phyloP scores from a whole-genome alignment of 2,113 vertebrate genomes.

The Tichodroma muraria region DNA sequence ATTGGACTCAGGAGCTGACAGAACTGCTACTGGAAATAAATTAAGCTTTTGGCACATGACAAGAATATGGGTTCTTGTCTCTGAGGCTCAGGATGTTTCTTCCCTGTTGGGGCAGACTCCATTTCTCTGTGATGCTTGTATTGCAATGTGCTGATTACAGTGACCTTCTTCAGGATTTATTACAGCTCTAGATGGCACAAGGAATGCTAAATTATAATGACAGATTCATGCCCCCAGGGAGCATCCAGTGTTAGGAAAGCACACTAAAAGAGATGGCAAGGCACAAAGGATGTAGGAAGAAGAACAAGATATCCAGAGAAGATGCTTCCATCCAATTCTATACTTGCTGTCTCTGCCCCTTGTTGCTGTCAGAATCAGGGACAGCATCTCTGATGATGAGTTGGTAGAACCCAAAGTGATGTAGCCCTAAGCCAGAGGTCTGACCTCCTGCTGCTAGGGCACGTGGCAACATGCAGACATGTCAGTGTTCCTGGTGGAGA shows the following conservation, averaged over 20 bases:
- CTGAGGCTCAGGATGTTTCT: not conserved
- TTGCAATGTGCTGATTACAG: not conserved
- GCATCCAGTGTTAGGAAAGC: not conserved
- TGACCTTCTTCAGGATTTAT: not conserved
- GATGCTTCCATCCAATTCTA: not conserved
- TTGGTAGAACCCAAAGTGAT: not conserved
- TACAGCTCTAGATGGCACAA: not conserved
- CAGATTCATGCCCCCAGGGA: not conserved
- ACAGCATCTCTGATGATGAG: not conserved
- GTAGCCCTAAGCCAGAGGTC: not conserved
- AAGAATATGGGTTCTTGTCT: not conserved
- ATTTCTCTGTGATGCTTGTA: not conserved
- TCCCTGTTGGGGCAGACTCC: not conserved
- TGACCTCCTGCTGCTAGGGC: conserved; percentile 20
- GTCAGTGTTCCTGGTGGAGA: conserved; percentile 7
- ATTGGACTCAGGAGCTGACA: not conserved
- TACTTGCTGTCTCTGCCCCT: not conserved
- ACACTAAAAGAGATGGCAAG: not conserved
- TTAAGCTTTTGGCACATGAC: not conserved
- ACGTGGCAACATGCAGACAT: not conserved
- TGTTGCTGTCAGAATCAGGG: not conserved
- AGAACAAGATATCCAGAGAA: not conserved
- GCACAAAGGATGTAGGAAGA: not conserved
- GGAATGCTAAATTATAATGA: not conserved
- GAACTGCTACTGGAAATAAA: not conserved